Evolutionary conservation across 2,113 vertebrate species (phyloP), one percentile per base, ranked within the genome.

Genomic region (Loxodonta africana): DNA sequence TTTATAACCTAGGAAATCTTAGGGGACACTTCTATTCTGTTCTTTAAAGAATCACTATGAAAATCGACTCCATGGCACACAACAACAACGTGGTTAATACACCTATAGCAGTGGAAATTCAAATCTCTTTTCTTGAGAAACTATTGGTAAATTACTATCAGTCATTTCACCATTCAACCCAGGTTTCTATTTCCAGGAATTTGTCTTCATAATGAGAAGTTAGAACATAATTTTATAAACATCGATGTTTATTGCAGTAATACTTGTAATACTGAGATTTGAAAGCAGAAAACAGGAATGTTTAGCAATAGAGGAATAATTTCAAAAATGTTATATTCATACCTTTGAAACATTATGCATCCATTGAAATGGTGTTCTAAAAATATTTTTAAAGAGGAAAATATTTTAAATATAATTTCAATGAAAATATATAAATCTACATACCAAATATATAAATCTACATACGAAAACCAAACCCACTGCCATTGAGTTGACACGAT

Each of bases 351-450:
- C 51, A 83, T 23, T 57, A 44, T 53, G 26, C 87, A 46, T 65
- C 26, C 26, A n/a, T 44, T 20, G 83, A 87, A 87, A 48, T 88
- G 26, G 30, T 91, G 5, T 62, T 83, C 91, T 8, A 88, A 74
- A 71, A 78, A 74, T 87, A 71, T n/a, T 83, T 84, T 57, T 60
- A 83, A 67, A 65, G 57, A 48, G n/a, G 2, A 85, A 95, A 91
- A 51, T 67, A 60, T 83, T 65, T 0, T 44, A 83, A 33, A 60
- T 63, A 80, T n/a, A 80, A 28, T 80, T 60, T 76, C 83, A 46
- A 6, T 41, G 48, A 21, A 88, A 67, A 86, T 81, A 15, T 5
- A 65, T 71, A 26, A 28, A 53, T 71, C 37, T 37, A 37, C 37
- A 37, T 37, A 37, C 37, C 37, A 37, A 37, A 37, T 37, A 37